These are phyloP conservation scores for Pristiophorus japonicus DNA, from an alignment of 2,113 vertebrate genomes.

Conservation along the genomic window DNA sequence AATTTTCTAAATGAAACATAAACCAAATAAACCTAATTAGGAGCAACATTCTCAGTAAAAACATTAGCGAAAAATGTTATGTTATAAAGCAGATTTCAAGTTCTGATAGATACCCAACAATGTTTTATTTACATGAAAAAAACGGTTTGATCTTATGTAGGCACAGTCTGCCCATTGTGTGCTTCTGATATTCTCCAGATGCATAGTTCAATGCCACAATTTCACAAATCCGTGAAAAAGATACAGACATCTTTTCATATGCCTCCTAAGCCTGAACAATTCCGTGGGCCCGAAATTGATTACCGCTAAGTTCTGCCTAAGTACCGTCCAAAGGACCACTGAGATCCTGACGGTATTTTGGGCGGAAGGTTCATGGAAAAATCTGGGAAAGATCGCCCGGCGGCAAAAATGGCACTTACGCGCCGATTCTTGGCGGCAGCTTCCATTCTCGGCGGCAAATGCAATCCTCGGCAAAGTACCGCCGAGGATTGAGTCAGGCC, in stretches of 20 bases:
- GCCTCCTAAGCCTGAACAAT: background rate
- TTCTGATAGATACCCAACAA: background rate
- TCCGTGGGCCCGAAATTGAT: too few species aligned
- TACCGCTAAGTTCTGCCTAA: too few species aligned
- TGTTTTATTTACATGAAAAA: background rate
- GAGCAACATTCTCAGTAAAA: background rate
- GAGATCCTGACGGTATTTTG: too few species aligned
- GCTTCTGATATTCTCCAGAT: background rate
- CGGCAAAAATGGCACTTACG: too few species aligned
- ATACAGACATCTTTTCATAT: background rate
- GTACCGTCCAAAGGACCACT: too few species aligned
- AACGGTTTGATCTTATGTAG: background rate
- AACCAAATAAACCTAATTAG: background rate
- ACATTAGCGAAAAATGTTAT: background rate
- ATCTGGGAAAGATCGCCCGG: too few species aligned
- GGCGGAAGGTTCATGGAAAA: too few species aligned
- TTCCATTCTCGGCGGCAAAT: too few species aligned
- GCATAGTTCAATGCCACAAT: background rate
- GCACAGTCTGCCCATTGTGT: background rate
- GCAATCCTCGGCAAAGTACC: too few species aligned
- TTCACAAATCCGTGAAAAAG: background rate
- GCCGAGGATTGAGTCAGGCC: too few species aligned
- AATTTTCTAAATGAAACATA: background rate
- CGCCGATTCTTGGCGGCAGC: too few species aligned
- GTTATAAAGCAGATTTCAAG: background rate